These are phyloP conservation scores for Cepphus grylle DNA, from an alignment of 2,113 vertebrate genomes.

Conservation along the genomic window DNA sequence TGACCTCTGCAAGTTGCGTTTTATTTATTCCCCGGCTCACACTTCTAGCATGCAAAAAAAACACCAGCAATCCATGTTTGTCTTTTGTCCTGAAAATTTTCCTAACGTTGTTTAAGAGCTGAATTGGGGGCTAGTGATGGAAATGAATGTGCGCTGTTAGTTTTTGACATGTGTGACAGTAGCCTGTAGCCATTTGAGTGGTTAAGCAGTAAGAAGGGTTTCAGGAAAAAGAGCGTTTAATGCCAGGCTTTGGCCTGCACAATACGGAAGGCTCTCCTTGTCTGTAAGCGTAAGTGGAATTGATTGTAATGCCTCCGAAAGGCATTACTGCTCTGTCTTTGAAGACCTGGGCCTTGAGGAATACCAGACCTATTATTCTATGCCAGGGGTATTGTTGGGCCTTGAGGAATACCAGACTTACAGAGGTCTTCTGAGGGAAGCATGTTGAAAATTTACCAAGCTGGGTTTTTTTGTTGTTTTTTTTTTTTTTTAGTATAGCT, in stretches of 20 bases:
- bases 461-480: neutral
- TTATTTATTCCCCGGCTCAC: neutral
- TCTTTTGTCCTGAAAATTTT: neutral
- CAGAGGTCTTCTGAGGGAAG: neutral
- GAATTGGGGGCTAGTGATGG: neutral
- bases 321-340: neutral
- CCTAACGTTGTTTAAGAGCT: neutral
- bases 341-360: slow-evolving; percentile 33
- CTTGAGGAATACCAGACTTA: slow-evolving; percentile 8
- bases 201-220: neutral
- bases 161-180: slow-evolving; percentile 36
- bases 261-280: neutral
- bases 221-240: neutral
- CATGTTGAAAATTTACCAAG: neutral
- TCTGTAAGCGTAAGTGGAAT: neutral
- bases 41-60: neutral
- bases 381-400: neutral
- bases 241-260: neutral
- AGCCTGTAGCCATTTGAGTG: slow-evolving; percentile 3
- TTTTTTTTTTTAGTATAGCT: neutral
- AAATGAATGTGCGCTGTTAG: neutral
- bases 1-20: neutral
- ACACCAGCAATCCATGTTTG: neutral
- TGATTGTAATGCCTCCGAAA: neutral
- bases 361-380: slow-evolving; percentile 18